phyloP scores from a whole-genome alignment of 1,140 invertebrate species.

The Ceratosolen fusciceps region DNA sequence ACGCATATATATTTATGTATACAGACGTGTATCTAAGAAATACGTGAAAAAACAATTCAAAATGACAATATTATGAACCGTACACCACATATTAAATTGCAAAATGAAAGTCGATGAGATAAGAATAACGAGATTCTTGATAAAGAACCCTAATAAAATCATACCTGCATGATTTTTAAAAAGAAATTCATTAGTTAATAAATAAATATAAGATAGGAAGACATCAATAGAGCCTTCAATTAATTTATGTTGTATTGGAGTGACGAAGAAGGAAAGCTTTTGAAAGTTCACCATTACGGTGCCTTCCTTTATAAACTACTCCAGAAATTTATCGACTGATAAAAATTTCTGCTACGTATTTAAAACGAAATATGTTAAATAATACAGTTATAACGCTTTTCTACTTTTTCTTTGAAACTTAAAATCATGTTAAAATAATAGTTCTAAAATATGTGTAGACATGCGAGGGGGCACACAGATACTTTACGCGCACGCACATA shows the following conservation, averaged over 20 bases:
- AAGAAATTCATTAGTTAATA: slow-evolving; percentile 9
- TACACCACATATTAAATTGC: neutral
- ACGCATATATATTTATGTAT: no score
- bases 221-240: neutral
- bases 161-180: slow-evolving; percentile 16
- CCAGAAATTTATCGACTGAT: slow-evolving; percentile 10
- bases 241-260: neutral
- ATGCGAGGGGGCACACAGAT: neutral
- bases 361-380: slow-evolving; percentile 15
- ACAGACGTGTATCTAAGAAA: neutral
- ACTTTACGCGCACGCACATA: neutral
- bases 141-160: slow-evolving; percentile 30
- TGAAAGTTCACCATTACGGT: neutral
- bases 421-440: slow-evolving; percentile 48
- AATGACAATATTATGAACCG: neutral
- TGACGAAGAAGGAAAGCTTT: neutral
- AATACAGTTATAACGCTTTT: neutral
- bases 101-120: neutral
- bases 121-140: slow-evolving; percentile 7
- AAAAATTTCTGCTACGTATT: slow-evolving; percentile 37
- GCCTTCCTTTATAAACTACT: slow-evolving; percentile 25
- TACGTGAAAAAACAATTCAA: neutral
- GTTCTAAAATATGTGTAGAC: slow-evolving; percentile 48
- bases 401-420: slow-evolving; percentile 8
- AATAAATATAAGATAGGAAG: neutral